Conservation (phyloP, 2,888 invertebrate genomes). For the Drosophila subquinaria region DNA sequence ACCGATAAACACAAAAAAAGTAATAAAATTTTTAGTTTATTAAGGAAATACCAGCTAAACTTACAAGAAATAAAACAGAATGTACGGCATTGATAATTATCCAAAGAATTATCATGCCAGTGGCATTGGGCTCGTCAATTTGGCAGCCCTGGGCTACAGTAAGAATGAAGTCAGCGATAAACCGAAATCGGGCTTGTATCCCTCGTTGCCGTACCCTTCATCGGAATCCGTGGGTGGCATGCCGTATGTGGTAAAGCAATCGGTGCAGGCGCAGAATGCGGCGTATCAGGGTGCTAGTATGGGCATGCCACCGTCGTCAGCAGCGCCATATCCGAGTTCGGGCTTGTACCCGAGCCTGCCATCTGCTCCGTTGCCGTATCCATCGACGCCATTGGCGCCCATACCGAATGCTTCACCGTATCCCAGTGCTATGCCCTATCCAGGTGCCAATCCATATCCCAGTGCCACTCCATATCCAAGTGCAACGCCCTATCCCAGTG, state of each 20-base stretch:
- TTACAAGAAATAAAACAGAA: slow-evolving; percentile 35
- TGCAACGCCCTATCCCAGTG: slow-evolving; percentile 55
- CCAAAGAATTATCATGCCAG: slow-evolving; percentile 85
- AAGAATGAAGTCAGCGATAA: slow-evolving; percentile 70
- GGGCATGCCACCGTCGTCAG: slow-evolving; percentile 51
- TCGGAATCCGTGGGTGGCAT: slow-evolving; percentile 73
- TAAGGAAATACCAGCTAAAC: slow-evolving; percentile 12
- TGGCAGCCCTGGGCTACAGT: slow-evolving; percentile 83
- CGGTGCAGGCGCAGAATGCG: slow-evolving; percentile 58
- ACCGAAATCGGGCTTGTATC: slow-evolving; percentile 78
- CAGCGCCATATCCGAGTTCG: slow-evolving; percentile 65
- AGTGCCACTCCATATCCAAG: slow-evolving; percentile 42
- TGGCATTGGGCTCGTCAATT: slow-evolving; percentile 84
- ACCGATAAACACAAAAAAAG: slow-evolving; percentile 28
- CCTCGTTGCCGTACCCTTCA: slow-evolving; percentile 81
- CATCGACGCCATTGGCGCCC: slow-evolving; percentile 37
- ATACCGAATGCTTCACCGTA: slow-evolving; percentile 38
- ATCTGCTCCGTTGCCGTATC: slow-evolving; percentile 57
- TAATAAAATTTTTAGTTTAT: background rate
- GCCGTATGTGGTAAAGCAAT: slow-evolving; percentile 73
- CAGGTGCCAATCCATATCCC: slow-evolving; percentile 35
- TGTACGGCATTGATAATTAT: slow-evolving; percentile 80
- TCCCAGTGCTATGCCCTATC: slow-evolving; percentile 35
- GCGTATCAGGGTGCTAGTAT: slow-evolving; percentile 46
- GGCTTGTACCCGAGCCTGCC: slow-evolving; percentile 63